Evolutionary conservation across 2,797 vertebrate species (phyloP).

Genomic region (Pipistrellus kuhlii): DNA sequence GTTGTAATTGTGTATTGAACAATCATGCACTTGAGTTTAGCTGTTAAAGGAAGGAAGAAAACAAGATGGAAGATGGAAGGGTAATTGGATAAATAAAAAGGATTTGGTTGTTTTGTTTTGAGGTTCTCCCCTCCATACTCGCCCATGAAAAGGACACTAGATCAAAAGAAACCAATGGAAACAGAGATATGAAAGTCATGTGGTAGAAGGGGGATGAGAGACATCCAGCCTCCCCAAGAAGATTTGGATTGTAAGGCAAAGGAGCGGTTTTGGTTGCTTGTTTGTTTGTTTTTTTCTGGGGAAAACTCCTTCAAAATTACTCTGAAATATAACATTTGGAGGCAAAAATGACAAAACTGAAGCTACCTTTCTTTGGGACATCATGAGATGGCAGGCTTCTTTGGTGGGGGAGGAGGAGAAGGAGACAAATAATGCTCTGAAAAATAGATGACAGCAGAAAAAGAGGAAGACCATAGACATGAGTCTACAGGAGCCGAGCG

Average conservation of each 20-base stretch:
- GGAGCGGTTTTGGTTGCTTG: not conserved
- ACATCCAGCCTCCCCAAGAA: not conserved
- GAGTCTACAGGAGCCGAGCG: not conserved
- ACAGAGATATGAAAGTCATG: not conserved
- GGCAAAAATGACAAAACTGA: not conserved
- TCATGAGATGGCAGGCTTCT: not conserved
- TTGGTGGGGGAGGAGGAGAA: not conserved
- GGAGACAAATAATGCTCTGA: not conserved
- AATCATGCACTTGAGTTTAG: not conserved
- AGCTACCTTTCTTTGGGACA: not conserved
- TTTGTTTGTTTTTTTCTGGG: too few relatives aligned
- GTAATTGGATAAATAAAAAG: not conserved
- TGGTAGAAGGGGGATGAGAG: not conserved
- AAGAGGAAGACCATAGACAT: not conserved
- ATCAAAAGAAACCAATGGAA: not conserved
- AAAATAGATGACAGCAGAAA: not conserved
- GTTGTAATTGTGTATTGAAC: not conserved
- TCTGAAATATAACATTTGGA: slow-evolving; percentile 17
- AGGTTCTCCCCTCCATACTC: not conserved
- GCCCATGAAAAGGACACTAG: not conserved
- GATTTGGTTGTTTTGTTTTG: not conserved
- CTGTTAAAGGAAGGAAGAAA: not conserved
- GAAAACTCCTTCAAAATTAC: slow-evolving; percentile 35
- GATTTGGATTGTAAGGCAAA: not conserved
- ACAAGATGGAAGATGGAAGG: not conserved